Evolutionary conservation across 2,888 invertebrate species (phyloP), one percentile per base, ranked within the genome.

Genomic region (Tenthredo scrophulariae): DNA sequence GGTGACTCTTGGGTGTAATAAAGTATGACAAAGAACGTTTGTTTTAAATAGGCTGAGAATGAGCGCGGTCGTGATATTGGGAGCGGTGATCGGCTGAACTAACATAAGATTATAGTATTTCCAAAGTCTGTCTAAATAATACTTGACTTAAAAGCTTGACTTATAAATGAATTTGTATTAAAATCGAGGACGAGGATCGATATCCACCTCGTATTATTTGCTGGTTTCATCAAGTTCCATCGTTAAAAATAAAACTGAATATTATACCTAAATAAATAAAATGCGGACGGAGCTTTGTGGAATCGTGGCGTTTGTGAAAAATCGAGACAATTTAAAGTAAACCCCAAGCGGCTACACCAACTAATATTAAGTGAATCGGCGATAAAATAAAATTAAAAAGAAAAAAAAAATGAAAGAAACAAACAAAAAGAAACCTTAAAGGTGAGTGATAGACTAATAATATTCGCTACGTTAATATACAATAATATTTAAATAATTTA

Each of bases 1-100:
- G 94, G 94, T 29, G 94, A 94, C 89, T 94, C 94, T 26, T 94
- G 94, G 94, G 94, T 94, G 87, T 94, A 93, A 93, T 67, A 43
- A 65, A 85, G 15, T 22, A 72, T 40, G 50, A 85, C 54, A 79
- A 40, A 26, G 40, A 84, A 84, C 67, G 33, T 29, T 72, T 37
- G n/a, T 37, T 33, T 70, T 50, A 40, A 58, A 74, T 58, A 84
- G 72, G 74, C 74, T 75, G 74, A 65, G 9, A 46, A 75, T 40
- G 15, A 75, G 65, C 58, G 84, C 18, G 83, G 13, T 65, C 33
- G 67, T 10, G 50, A 77, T 50, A 70, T 50, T 33, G 80, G 18
- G 62, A 62, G 40, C 26, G 26, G n/a, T 80, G 22, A 80, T 29
- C 80, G 37, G 13, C 80, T 77, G 40, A 80, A 80, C 37, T 58